These are phyloP conservation scores for Papilio dardanus DNA, from an alignment of 1,140 invertebrate genomes.

Conservation along the genomic window DNA sequence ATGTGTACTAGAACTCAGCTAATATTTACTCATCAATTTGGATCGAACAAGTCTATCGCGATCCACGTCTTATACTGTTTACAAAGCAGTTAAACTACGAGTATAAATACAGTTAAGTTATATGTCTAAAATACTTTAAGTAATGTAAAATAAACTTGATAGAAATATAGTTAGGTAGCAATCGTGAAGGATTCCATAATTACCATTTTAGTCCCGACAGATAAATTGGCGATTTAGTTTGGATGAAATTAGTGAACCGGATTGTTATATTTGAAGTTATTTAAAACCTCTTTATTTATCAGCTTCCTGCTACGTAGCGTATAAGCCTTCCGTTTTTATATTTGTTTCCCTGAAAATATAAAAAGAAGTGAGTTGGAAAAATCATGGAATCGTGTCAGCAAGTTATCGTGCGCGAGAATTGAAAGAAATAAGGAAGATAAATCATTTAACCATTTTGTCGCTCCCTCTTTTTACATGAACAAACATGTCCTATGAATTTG, in stretches of 20 bases:
- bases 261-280: no score
- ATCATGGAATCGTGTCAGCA: neutral
- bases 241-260: no score
- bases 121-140: neutral
- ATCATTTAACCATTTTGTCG: constrained; percentile 10
- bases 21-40: constrained; percentile 24
- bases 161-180: no score
- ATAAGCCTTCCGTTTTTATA: neutral
- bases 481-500: constrained; percentile 2
- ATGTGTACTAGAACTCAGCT: neutral
- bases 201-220: no score
- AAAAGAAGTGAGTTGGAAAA: constrained; percentile 3
- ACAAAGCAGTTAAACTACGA: neutral
- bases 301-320: neutral
- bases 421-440: constrained; percentile 23
- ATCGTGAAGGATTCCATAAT: no score
- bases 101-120: neutral
- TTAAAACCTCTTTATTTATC: neutral
- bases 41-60: constrained; percentile 11
- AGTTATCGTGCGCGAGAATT: neutral
- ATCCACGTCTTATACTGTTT: neutral
- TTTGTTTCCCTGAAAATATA: neutral
- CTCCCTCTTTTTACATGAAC: constrained; percentile 22
- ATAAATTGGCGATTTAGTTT: no score
- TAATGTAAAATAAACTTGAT: no score